Conservation (phyloP, 64 coral and sea anemone genomes). For the Montipora foliosa region DNA sequence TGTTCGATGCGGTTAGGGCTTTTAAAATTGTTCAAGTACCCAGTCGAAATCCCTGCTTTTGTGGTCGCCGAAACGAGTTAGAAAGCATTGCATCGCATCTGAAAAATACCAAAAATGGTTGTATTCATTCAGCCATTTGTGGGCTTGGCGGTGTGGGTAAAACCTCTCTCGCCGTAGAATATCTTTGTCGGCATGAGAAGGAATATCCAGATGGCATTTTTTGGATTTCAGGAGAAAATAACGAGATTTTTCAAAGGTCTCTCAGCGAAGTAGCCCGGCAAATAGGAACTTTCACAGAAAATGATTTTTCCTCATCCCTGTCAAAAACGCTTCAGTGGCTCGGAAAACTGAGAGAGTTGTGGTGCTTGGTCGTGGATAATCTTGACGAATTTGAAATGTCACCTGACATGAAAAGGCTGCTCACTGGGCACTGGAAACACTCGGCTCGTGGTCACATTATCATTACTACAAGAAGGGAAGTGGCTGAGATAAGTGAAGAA, state of each 20-base stretch:
- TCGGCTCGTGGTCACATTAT: constrained; percentile 57
- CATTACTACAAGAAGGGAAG: constrained; percentile 73
- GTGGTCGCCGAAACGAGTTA: constrained; percentile 71
- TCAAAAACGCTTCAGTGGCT: constrained; percentile 60
- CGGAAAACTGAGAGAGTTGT: constrained; percentile 20
- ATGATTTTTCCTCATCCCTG: constrained; percentile 38
- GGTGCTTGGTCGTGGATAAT: constrained; percentile 82
- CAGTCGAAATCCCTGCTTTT: constrained; percentile 72
- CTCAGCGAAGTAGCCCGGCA: constrained; percentile 64
- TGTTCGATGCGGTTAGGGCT: background rate
- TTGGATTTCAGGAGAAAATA: constrained; percentile 77
- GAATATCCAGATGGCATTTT: constrained; percentile 62
- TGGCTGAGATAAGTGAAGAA: constrained; percentile 42
- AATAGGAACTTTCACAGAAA: constrained; percentile 58
- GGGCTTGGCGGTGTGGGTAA: constrained; percentile 88
- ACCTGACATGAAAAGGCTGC: constrained; percentile 47
- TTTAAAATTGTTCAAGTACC: constrained; percentile 70
- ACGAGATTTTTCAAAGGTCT: constrained; percentile 52
- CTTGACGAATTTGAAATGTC: constrained; percentile 77
- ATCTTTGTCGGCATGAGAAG: constrained; percentile 50
- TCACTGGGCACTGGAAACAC: constrained; percentile 65
- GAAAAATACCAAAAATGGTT: background rate
- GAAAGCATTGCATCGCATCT: constrained; percentile 16
- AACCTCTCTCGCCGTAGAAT: constrained; percentile 83
- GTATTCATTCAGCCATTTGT: constrained; percentile 49